Conservation (phyloP, 2,797 vertebrate genomes). For the Vultur gryphus region DNA sequence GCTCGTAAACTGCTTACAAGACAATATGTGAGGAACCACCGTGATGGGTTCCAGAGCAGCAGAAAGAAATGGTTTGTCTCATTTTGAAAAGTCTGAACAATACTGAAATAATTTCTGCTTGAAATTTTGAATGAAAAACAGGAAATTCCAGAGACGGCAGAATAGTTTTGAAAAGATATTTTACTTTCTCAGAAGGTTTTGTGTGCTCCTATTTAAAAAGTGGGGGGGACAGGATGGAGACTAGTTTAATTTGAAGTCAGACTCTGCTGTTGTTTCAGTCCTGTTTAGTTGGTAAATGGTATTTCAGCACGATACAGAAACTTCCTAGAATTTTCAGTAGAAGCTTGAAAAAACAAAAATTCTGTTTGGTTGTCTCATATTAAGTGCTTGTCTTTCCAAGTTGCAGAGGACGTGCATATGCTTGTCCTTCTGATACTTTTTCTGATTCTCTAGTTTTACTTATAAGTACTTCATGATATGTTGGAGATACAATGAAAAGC, state of each 20-base stretch:
- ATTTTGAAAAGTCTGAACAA: neutral
- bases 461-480: neutral
- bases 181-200: neutral
- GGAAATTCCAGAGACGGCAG: neutral
- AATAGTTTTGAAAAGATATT: neutral
- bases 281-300: neutral
- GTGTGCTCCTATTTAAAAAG: neutral
- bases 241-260: neutral
- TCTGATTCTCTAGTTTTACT: neutral
- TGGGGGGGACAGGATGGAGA: fast-evolving
- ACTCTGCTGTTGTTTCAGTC: neutral
- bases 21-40: neutral
- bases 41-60: neutral
- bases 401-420: neutral
- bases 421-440: neutral
- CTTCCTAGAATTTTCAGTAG: neutral
- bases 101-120: neutral
- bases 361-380: neutral
- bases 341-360: neutral
- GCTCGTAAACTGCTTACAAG: neutral
- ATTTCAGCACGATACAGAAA: neutral
- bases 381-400: neutral
- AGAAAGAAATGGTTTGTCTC: neutral
- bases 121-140: neutral
- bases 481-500: neutral